Base-by-base conservation (phyloP, 2,113 vertebrate species). In the Nycticebus coucang region DNA sequence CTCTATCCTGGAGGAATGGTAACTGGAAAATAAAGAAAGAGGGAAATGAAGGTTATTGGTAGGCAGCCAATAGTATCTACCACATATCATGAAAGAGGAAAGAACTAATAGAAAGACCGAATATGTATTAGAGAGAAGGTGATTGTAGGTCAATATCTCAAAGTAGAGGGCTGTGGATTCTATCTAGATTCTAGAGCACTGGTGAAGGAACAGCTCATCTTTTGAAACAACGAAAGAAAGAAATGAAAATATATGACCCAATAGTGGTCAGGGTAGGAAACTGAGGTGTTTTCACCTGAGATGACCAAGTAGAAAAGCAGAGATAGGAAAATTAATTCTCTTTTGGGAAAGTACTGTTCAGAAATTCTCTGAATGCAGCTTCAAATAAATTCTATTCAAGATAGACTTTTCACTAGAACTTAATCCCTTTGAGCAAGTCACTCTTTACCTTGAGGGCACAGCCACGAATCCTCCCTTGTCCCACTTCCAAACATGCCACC, bases 281-380 rank as follows among this genome's bases (percentile, higher is more conserved):
- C 62, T 64, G 37, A 69, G 28, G 5, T n/a, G 5, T 59, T 93
- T 87, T 89, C n/a, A 80, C 41, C 22, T 84, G 64, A 95, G 21
- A 92, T 66, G n/a, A 92, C 24, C 22, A 94, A 82, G 11, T 57
- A 87, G 28, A 66, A 94, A 95, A 96, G 69, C 12, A 90, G 50
- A 87, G 37, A 91, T 4, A 78, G 18, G 37, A 11, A 81, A 92
- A 81, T 90, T 59, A 82, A 71, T 93, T 90, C 19, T 77, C n/a
- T 55, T 82, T 87, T 59, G 28, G 7, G 53, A 53, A 92, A 94
- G 86, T 84, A 55, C n/a, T 80, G 4, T 69, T 35, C 15, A 68
- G 45, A 26, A 84, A 30, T 21, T 81, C 10, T 72, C 77, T 86
- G 22, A 91, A 92, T 90, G 35, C 26, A 72, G 35, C 24, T n/a